A percentile compares a stretch with the other conserved stretches of the same genome.
phyloP scores from a whole-genome alignment of 2,113 vertebrate genomes.

The Furnarius figulus region DNA sequence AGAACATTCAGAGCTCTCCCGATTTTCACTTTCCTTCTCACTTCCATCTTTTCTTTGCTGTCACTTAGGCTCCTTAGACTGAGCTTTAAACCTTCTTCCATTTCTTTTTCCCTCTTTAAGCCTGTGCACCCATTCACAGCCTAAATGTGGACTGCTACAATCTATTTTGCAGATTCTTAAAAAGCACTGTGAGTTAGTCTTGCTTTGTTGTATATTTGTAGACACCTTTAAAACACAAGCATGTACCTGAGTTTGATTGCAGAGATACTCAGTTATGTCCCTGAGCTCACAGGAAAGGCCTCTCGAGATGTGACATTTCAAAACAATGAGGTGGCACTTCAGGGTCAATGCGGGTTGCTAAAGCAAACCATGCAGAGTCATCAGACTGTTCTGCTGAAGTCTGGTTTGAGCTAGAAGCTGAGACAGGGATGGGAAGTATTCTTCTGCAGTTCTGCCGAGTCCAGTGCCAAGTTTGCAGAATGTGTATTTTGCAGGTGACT shows the following conservation, averaged over 20 bases:
- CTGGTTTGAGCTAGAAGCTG: background rate
- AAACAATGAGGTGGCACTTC: background rate
- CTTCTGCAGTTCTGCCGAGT: background rate
- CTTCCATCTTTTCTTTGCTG: background rate
- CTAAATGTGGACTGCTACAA: background rate
- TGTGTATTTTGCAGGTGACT: background rate
- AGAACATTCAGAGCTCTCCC: background rate
- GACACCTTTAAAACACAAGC: background rate
- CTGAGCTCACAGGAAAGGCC: background rate
- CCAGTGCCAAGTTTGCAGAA: background rate
- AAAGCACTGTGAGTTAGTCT: background rate
- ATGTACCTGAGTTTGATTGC: rapidly evolving
- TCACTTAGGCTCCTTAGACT: background rate
- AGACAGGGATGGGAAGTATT: background rate
- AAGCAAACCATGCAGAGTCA: rapidly evolving
- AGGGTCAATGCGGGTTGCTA: background rate
- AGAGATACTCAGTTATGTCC: rapidly evolving
- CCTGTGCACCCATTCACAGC: background rate
- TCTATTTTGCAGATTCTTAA: background rate
- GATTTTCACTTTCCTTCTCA: background rate
- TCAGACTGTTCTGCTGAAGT: background rate
- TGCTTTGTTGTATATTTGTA: background rate
- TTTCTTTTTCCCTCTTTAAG: background rate
- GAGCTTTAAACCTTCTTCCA: background rate
- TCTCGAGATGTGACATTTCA: background rate